Base-by-base conservation (phyloP, 2,113 vertebrate genomes). In the Vulpes vulpes region DNA sequence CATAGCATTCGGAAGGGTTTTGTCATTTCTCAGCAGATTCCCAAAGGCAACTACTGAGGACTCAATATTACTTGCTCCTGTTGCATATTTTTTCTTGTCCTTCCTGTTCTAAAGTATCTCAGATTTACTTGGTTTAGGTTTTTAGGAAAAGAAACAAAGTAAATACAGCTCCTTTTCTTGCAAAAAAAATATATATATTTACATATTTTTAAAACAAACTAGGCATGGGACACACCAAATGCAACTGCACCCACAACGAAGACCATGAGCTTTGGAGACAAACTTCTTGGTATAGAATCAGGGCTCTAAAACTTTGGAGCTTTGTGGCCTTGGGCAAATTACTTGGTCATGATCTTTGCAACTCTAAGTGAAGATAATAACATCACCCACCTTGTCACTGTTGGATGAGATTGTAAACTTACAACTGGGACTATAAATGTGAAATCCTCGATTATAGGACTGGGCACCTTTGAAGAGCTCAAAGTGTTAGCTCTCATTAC, bases 91-190 rank as follows among this genome's bases (percentile, higher is more conserved):
- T 43, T 83, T 80, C 62, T 87, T 74, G 69, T 84, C 81, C 43
- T 76, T 96, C 16, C 8, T 95, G 0, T 83, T 89, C 57, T 83
- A 90, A 88, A 38, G 38, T 12, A 25, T 87, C 73, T 87, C 91
- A 94, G 60, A 73, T 88, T 95, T 84, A 67, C 38, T 73, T 81
- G 78, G 59, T 81, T 55, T 92, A 86, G 32, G 43, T 60, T 15
- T 85, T 96, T 43, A 96, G 62, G n/a, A 53, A 71, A 92, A 90
- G 80, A 90, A 94, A 92, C 57, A 91, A 83, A 71, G 17, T 53
- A 35, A 8, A 32, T 81, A 90, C 3, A 88, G 11, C 5, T 88
- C 8, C 78, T 74, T 71, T 86, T 67, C 14, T 94, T 59, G 32
- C 10, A 43, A 43, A 43, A 43, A 6, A 43, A 6, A 43, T 35